Conservation (phyloP, 2,797 vertebrate species). For the Spheniscus humboldti region DNA sequence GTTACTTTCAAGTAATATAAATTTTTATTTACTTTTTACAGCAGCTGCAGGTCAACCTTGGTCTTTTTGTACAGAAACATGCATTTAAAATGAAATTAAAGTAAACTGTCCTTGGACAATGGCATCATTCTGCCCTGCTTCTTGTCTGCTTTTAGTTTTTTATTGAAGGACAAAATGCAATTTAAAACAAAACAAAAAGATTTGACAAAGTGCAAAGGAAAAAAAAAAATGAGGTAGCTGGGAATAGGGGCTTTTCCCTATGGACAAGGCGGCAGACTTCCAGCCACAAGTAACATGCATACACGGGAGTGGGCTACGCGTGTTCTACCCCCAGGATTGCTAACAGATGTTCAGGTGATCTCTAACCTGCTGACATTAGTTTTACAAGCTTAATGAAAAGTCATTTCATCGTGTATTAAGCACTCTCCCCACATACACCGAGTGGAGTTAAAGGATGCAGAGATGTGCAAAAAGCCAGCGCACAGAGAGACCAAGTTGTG, state of each 20-base stretch:
- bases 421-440: background rate
- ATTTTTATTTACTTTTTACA: slow-evolving; percentile 43
- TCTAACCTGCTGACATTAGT: background rate
- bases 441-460: background rate
- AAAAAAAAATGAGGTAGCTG: slow-evolving; percentile 64
- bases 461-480: background rate
- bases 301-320: background rate
- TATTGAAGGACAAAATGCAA: slow-evolving; percentile 40
- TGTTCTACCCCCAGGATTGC: background rate
- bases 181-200: slow-evolving; percentile 7
- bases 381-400: background rate
- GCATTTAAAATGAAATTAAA: slow-evolving; percentile 43
- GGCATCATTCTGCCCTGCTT: slow-evolving; percentile 31
- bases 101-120: slow-evolving; percentile 55
- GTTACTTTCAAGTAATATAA: slow-evolving; percentile 63
- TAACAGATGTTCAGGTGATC: background rate
- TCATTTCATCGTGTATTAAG: background rate
- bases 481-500: background rate
- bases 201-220: slow-evolving; percentile 43
- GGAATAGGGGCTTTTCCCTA: slow-evolving; percentile 18
- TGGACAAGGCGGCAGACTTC: background rate
- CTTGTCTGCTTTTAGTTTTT: slow-evolving; percentile 27
- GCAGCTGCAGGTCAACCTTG: slow-evolving; percentile 64
- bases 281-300: background rate
- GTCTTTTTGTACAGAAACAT: slow-evolving; percentile 62